Evolutionary conservation across 2,113 vertebrate species (phyloP), one percentile per base, ranked within the genome.

Genomic region (Zeus faber): DNA sequence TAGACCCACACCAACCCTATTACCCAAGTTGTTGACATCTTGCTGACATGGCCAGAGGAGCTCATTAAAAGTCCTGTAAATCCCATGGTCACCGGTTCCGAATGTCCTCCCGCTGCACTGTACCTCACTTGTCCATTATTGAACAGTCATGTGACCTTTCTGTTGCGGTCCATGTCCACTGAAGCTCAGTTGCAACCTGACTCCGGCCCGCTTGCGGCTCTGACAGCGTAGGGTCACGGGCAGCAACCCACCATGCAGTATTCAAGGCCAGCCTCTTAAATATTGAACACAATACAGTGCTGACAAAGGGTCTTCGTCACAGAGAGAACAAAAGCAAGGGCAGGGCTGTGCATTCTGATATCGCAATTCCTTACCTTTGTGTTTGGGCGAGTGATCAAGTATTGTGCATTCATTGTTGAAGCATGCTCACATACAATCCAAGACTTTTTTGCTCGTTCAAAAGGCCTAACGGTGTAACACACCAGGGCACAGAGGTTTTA

Each of bases 101-200:
- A n/a, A n/a, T n/a, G n/a, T n/a, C n/a, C n/a, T n/a, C n/a, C n/a
- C n/a, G n/a, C 33, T 37, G 33, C 33, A 4, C n/a, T n/a, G 3
- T 37, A 9, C 11, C 60, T 75, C 18, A 23, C 58, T 63, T 29
- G 54, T 69, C 66, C 54, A 73, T 81, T 71, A 76, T 72, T 72
- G 54, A 74, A 21, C 20, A 16, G 65, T 51, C 48, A 17, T 54
- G 46, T 77, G 72, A 76, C 76, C 70, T 80, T 62, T 59, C 57
- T 54, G 21, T 23, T 45, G 57, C 18, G 54, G 46, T 53, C 56
- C 31, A 20, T 63, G 63, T 77, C 57, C 65, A 70, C 62, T 54
- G 41, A 80, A 67, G 33, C 60, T 75, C 64, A 74, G 72, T 54
- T 11, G 59, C 51, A 86, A 87, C 77, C 58, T 62, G 78, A 79